Base-by-base conservation (phyloP, 2,888 invertebrate species). In the Unio pictorum region DNA sequence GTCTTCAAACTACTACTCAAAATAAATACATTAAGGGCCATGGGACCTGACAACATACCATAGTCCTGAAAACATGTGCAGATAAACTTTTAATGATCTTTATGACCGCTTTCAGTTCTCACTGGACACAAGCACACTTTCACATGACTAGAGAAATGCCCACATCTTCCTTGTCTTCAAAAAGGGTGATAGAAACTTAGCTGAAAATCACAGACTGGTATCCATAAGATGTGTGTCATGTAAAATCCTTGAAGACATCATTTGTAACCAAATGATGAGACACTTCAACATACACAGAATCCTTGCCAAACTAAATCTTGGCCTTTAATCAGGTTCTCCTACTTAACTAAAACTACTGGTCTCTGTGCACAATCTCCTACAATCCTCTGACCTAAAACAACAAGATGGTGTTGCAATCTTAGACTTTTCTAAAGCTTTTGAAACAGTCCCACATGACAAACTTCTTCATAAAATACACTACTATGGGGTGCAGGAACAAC, bases 191-290 rank as follows among this genome's bases (percentile, higher is more conserved):
- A 7, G 63, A 20, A 66, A 70, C 30, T 20, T 61, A 30, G 66
- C 71, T 6, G 67, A 62, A 45, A 67, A 71, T 28, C 67, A 71
- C 34, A n/a, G 62, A 6, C 69, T 66, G 11, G 69, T 69, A 45
- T 69, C 65, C 3, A 56, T 69, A 15, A 69, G 63, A 0, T 71
- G 59, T 28, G 62, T 66, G 18, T 18, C 57, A 28, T 58, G 30
- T 23, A 72, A 72, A 55, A 28, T 69, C 1, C 34, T 69, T 18
- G 69, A 69, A 63, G 65, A 71, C 56, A 68, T 71, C 20, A 58
- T 68, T 4, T 63, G 58, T 28, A 26, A 54, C 11, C 62, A 72
- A 18, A 28, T 72, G 18, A 23, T 68, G 56, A 61, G 60, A 6
- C 71, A 71, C 45, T 63, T 72, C 3, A 63, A 72, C 20, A 54